phyloP scores from a whole-genome alignment of 2,797 vertebrate species.

The Pyrocephalus nanus region DNA sequence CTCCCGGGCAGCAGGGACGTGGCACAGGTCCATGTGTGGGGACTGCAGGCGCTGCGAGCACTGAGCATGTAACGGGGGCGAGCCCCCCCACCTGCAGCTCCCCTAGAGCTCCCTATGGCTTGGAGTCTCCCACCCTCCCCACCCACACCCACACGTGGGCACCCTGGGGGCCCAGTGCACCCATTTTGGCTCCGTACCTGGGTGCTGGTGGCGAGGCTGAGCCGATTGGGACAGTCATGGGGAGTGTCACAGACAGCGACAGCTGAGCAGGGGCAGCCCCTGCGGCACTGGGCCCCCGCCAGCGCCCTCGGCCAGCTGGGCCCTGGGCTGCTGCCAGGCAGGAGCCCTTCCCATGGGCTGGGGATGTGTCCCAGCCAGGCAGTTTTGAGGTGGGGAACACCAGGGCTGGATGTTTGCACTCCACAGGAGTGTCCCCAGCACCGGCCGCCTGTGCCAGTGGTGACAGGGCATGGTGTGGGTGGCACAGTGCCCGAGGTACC shows the following conservation, averaged over 20 bases:
- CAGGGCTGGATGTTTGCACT: rapidly evolving
- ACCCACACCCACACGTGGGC: not conserved
- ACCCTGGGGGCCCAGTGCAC: not conserved
- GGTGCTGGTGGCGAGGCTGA: not conserved
- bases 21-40: not conserved
- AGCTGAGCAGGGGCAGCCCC: conserved; percentile 20
- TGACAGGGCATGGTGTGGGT: not conserved
- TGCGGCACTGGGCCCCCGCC: not conserved
- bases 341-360: not conserved
- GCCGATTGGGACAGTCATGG: rapidly evolving
- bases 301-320: not conserved
- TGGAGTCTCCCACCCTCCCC: rapidly evolving
- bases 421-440: rapidly evolving
- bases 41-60: rapidly evolving
- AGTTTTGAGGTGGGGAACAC: rapidly evolving
- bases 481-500: not conserved
- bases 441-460: rapidly evolving
- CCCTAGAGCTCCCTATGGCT: rapidly evolving
- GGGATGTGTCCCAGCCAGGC: rapidly evolving
- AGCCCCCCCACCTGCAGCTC: not conserved
- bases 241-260: conserved; percentile 45
- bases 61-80: rapidly evolving
- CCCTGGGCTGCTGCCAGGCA: not conserved
- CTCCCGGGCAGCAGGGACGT: conserved; percentile 37
- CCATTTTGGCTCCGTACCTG: not conserved